phyloP scores from a whole-genome alignment of 2,113 vertebrate genomes.

The Tympanuchus pallidicinctus region DNA sequence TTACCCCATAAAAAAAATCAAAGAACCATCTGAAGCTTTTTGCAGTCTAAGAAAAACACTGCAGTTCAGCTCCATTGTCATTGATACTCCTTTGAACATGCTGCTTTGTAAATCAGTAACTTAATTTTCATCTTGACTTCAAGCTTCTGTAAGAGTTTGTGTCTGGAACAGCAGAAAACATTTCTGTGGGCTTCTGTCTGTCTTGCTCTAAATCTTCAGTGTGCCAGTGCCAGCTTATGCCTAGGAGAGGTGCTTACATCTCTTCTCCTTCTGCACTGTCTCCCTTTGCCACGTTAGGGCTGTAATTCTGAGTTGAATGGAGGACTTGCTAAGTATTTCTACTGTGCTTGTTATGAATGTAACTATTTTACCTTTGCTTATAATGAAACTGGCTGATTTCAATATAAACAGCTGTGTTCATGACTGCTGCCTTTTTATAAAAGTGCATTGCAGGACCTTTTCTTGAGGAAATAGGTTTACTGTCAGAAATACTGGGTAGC shows the following conservation, averaged over 20 bases:
- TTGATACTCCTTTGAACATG: background rate
- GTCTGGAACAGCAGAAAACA: background rate
- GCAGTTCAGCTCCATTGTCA: background rate
- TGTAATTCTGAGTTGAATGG: background rate
- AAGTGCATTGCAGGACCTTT: background rate
- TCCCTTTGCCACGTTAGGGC: background rate
- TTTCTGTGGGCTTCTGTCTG: background rate
- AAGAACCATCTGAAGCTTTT: background rate
- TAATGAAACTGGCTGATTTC: background rate
- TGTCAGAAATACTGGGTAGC: background rate
- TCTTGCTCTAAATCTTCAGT: background rate
- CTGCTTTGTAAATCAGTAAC: background rate
- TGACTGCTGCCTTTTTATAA: background rate
- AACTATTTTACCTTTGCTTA: background rate
- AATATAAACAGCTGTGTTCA: background rate
- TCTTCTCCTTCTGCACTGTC: background rate
- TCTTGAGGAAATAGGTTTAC: background rate
- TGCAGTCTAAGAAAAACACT: background rate
- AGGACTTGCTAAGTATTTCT: background rate
- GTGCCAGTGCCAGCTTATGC: background rate
- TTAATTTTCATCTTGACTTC: background rate
- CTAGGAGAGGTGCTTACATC: background rate
- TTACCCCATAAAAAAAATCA: background rate
- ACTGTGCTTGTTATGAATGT: background rate
- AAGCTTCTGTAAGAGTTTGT: background rate